Conservation (phyloP, 2,888 invertebrate species). For the Melangyna quadrimaculata region DNA sequence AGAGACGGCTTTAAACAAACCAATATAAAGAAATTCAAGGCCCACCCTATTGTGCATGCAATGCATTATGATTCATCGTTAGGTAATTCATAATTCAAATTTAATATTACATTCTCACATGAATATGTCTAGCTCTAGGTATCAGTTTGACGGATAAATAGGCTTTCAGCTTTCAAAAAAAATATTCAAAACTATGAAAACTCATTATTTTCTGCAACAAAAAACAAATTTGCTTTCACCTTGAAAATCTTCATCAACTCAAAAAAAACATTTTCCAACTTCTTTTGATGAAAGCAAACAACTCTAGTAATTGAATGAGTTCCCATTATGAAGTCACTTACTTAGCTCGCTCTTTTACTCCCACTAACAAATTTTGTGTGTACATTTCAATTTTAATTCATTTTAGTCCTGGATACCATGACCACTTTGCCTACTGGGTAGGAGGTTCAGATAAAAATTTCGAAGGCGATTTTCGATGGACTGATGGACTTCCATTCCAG, state of each 20-base stretch:
- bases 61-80: too few relatives aligned
- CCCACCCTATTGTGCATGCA: too few relatives aligned
- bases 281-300: not conserved
- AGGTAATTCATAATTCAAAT: not conserved
- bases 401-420: constrained; percentile 86
- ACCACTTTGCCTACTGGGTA: constrained; percentile 90
- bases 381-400: not conserved
- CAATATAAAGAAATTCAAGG: too few relatives aligned
- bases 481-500: constrained; percentile 87
- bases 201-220: not conserved
- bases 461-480: constrained; percentile 92
- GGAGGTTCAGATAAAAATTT: constrained; percentile 89
- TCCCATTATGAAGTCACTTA: not conserved
- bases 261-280: not conserved
- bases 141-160: not conserved
- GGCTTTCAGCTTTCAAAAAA: not conserved
- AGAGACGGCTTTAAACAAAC: too few relatives aligned
- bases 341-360: not conserved
- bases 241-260: not conserved
- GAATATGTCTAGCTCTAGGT: not conserved
- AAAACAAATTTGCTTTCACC: not conserved
- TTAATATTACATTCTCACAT: not conserved
- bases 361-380: not conserved
- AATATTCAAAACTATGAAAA: not conserved
- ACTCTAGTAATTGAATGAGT: constrained; percentile 1